A percentile compares a stretch with the other conserved stretches of the same genome.
Evolutionary conservation across 1,140 invertebrate genomes (phyloP).

Genomic region (Penaeus indicus): DNA sequence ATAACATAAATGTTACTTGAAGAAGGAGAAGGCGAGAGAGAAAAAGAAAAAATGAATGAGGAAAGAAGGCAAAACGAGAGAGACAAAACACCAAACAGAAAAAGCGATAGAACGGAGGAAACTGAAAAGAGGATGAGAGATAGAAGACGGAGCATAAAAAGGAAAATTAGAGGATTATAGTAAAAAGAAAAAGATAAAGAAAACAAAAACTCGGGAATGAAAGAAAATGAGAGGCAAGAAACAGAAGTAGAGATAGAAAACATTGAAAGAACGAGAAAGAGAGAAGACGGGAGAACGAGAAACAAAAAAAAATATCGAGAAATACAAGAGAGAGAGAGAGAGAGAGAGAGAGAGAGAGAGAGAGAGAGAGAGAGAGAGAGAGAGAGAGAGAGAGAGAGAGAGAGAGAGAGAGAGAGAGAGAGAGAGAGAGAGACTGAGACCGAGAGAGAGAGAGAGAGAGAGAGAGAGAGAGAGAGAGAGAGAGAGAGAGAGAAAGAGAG

Average conservation of each 20-base stretch:
- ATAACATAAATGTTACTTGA: too few species aligned
- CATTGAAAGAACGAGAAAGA: not conserved
- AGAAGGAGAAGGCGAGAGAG: not conserved
- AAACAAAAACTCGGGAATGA: not conserved
- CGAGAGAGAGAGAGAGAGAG: too few species aligned
- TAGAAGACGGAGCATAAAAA: too few species aligned
- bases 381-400: not conserved
- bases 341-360: too few species aligned
- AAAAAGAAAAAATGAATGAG: not conserved
- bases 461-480: not conserved
- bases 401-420: not conserved
- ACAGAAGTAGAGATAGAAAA: too few species aligned
- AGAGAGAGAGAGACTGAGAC: too few species aligned
- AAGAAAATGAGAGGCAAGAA: not conserved
- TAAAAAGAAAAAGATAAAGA: not conserved
- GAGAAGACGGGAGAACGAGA: not conserved
- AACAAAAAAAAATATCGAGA: too few species aligned
- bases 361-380: not conserved
- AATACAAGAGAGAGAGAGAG: not conserved
- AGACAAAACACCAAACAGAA: not conserved
- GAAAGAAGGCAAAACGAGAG: slow-evolving; percentile 3
- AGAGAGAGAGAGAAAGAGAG: not conserved
- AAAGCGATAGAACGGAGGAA: too few species aligned
- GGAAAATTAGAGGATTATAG: too few species aligned
- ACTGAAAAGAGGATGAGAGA: not conserved